phyloP scores from a whole-genome alignment of 2,113 vertebrate genomes.

The Spheniscus mendiculus region DNA sequence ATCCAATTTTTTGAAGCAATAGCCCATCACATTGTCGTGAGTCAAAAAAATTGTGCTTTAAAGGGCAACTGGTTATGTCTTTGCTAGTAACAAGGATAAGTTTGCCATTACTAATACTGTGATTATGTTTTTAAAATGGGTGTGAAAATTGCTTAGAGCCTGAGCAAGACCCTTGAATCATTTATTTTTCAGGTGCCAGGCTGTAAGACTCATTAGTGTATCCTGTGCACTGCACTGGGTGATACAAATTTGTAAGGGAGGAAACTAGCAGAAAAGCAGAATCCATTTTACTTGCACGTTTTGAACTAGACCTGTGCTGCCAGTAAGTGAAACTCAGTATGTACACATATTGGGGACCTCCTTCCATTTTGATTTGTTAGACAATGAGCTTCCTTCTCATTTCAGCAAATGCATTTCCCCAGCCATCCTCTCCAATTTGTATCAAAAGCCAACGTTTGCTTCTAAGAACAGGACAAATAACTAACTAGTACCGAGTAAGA shows the following conservation, averaged over 20 bases:
- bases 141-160: neutral
- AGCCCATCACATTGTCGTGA: neutral
- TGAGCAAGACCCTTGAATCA: neutral
- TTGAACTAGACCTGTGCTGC: neutral
- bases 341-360: neutral
- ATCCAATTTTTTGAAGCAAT: neutral
- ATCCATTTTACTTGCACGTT: neutral
- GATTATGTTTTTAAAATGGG: neutral
- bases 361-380: neutral
- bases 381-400: neutral
- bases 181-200: neutral
- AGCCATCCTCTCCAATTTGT: neutral
- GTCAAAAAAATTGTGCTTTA: neutral
- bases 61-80: neutral
- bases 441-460: neutral
- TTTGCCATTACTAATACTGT: neutral
- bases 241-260: neutral
- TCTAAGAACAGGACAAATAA: neutral
- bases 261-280: neutral
- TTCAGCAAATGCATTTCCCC: neutral
- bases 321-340: neutral
- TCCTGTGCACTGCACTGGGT: neutral
- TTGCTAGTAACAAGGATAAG: neutral
- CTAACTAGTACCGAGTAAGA: neutral
- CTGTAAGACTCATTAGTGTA: neutral